Base-by-base conservation (phyloP, 2,888 invertebrate genomes). In the Crocallis elinguaria region DNA sequence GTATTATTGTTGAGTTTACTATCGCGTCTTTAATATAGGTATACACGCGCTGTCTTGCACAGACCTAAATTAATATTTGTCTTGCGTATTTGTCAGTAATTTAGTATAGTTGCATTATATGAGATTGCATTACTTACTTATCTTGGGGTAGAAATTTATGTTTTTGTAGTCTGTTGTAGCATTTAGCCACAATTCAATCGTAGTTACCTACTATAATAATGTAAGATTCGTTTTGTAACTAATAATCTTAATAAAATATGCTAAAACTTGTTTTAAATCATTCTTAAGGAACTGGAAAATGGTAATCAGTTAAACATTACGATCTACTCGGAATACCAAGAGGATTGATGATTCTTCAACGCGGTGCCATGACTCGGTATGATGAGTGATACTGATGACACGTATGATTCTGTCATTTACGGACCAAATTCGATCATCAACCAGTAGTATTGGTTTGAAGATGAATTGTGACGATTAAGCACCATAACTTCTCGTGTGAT, bases 401-500 rank as follows among this genome's bases (percentile, higher is more conserved):
- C 43, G 44, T 33, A 43, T 57, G 59, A 56, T 57, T 57, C 42
- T 50, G 41, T 51, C 35, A 57, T 60, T 63, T 52, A 48, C 52
- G 44, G 57, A 60, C 51, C 50, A 52, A 32, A 57, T 65, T 42
- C 57, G 63, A 64, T 57, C 52, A 57, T 42, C 39, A 62, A 55
- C 51, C 49, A 63, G n/a, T n/a, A n/a, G n/a, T n/a, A 68, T 64
- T 59, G 55, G 67, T 67, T 72, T 55, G 37, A 50, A 59, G 57
- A 67, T 70, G 67, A 69, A 58, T 62, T 70, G 63, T 68, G 60
- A 57, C 53, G 49, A 51, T 33, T 45, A 49, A 70, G 71, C 64
- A 69, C 69, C 67, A 70, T 72, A 73, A 70, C 65, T 73, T 66
- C 67, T 66, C 58, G 58, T 64, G 48, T 58, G 55, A 66, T 74